Percentiles rank a stretch among this genome's conserved stretches.
phyloP scores from a whole-genome alignment of 2,888 invertebrate species.

The Patella ulyssiponensis region DNA sequence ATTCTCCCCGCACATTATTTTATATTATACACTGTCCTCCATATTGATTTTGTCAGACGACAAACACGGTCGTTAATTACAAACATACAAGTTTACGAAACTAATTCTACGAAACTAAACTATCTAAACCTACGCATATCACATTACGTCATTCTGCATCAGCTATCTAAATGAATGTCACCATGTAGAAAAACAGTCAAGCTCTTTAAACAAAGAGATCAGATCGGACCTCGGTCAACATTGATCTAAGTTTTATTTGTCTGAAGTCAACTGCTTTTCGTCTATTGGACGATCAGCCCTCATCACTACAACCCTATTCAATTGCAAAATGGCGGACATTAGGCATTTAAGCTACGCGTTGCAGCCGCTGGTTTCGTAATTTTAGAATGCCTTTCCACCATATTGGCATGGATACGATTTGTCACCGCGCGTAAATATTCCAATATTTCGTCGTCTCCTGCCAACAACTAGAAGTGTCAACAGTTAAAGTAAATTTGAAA shows the following conservation, averaged over 20 bases:
- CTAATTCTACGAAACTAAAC: too few species aligned
- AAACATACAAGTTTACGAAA: too few species aligned
- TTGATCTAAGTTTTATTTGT: background rate
- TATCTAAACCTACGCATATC: too few species aligned
- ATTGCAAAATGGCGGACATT: too few species aligned
- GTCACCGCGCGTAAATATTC: background rate
- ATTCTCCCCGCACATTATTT: too few species aligned
- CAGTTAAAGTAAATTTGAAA: background rate
- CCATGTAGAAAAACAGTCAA: background rate
- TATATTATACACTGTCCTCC: too few species aligned
- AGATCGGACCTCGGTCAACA: background rate
- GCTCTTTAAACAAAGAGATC: slow-evolving; percentile 3
- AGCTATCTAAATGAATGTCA: background rate
- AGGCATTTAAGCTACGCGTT: too few species aligned
- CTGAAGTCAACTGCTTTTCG: slow-evolving; percentile 1
- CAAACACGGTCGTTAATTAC: too few species aligned
- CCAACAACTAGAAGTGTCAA: slow-evolving; percentile 3
- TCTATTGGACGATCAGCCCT: background rate
- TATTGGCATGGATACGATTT: background rate
- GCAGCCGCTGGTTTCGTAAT: background rate
- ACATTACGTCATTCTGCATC: too few species aligned
- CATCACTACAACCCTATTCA: too few species aligned
- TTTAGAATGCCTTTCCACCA: background rate
- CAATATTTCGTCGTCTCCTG: background rate
- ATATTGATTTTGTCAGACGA: too few species aligned